A percentile compares a stretch with the other conserved stretches of the same genome.
Evolutionary conservation across 2,888 invertebrate species (phyloP).

Genomic region (Epistrophe grossulariae): DNA sequence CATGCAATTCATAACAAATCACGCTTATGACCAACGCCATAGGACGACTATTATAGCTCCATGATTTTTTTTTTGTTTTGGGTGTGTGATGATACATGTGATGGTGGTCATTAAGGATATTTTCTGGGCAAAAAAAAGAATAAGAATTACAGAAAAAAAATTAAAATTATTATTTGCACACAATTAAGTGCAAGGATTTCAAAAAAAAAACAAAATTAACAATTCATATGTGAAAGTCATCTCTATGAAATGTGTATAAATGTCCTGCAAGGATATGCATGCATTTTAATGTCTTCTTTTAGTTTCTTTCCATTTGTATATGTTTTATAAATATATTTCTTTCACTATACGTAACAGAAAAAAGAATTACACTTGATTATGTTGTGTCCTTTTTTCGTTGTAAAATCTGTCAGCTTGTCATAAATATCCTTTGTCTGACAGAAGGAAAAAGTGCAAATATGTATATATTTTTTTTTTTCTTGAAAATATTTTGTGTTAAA

Average conservation of each 20-base stretch:
- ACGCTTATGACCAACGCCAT: conserved; percentile 79
- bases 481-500: not conserved
- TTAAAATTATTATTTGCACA: conserved; percentile 57
- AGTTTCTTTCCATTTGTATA: conserved; percentile 31
- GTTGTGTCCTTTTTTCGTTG: conserved; percentile 46
- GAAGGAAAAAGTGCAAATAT: conserved; percentile 10
- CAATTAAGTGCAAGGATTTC: conserved; percentile 74
- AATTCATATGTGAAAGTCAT: conserved; percentile 68
- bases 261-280: conserved; percentile 67
- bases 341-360: conserved; percentile 1
- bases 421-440: conserved; percentile 42
- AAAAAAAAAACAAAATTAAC: conserved; percentile 6
- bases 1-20: conserved; percentile 83
- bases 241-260: conserved; percentile 65
- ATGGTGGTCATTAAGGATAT: conserved; percentile 73
- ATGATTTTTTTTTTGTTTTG: not conserved
- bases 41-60: conserved; percentile 29
- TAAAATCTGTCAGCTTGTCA: conserved; percentile 60
- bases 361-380: conserved; percentile 66
- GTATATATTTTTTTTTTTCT: not conserved
- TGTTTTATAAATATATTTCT: not conserved
- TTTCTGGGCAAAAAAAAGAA: conserved; percentile 23
- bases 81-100: conserved; percentile 23
- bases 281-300: conserved; percentile 56
- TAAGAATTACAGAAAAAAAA: conserved; percentile 16